Base-by-base conservation (phyloP, 2,888 invertebrate genomes). In the Microctonus hyperodae region DNA sequence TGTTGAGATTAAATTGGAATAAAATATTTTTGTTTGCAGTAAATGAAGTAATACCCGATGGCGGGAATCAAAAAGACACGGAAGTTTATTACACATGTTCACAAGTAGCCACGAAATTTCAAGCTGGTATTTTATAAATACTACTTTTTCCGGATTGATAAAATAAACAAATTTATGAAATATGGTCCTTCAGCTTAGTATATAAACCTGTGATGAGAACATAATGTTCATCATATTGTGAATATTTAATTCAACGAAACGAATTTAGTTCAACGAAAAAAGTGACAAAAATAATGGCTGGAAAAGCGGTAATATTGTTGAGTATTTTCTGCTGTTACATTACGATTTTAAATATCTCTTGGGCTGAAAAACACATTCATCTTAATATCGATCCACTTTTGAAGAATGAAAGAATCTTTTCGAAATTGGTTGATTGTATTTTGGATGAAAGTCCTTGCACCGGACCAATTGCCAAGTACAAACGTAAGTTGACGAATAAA, bases 391-490 rank as follows among this genome's bases (percentile, higher is more conserved):
- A 72, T 10, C 10, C 20, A 1, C 66, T 74, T 35, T 57, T 77
- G 5, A 55, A 11, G 0, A 75, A 62, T 56, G 63, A 72, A 13
- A 69, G 73, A 50, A 56, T 74, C 11, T 56, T 72, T 4, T 64
- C 68, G 1, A 62, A 63, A 16, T 76, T 76, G 44, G 25, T 72
- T 3, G 33, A 63, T 20, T 78, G 79, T 50, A 13, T 78, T 11
- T 66, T 78, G 0, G 75, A 76, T 9, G 65, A 70, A 33, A 74
- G 74, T 2, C 40, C 70, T 0, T 79, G 79, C 44, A 70, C 74
- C 2, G 62, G 64, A 0, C 74, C 76, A 28, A 76, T 69, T 13
- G 68, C 64, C 2, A 64, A 55, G 31, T 31, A 79, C 22, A 74
- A 68, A 73, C 65, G 79, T 78, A 44, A 76, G 73, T 70, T 16